phyloP scores from a whole-genome alignment of 2,113 vertebrate genomes.

The Hoplias malabaricus region DNA sequence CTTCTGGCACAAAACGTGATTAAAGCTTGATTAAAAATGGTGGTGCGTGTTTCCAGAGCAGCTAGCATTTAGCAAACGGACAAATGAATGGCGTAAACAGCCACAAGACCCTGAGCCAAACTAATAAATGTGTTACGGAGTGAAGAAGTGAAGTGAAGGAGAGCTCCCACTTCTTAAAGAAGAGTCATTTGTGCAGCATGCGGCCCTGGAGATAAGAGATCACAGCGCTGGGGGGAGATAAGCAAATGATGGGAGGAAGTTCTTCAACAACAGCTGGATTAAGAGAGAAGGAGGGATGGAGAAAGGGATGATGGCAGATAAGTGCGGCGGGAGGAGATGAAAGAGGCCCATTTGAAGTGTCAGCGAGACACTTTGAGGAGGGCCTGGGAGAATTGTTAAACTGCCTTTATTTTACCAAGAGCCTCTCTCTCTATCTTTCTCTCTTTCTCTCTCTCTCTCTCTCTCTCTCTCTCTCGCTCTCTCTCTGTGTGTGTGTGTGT shows the following conservation, averaged over 20 bases:
- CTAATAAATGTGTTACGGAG: conserved; percentile 1
- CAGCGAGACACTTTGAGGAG: conserved; percentile 47
- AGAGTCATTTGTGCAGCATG: conserved; percentile 24
- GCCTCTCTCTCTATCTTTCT: neutral
- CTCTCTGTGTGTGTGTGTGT: neutral
- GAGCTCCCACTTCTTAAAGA: neutral
- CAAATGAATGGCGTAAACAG: neutral
- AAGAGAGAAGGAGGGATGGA: conserved; percentile 40
- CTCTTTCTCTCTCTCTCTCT: neutral
- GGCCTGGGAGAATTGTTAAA: conserved; percentile 49
- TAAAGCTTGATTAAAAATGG: neutral
- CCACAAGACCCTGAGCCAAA: neutral
- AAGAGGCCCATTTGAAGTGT: conserved; percentile 55
- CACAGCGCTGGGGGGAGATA: conserved; percentile 20
- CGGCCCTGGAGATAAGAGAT: conserved; percentile 24
- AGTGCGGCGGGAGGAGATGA: conserved; percentile 50
- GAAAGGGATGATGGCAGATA: conserved; percentile 56
- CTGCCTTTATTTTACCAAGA: conserved; percentile 55
- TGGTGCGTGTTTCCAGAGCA: neutral
- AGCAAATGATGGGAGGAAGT: conserved; percentile 44
- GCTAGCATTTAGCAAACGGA: neutral
- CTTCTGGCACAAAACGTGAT: neutral
- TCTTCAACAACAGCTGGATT: conserved; percentile 47
- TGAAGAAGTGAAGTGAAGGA: neutral
- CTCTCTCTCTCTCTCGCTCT: neutral